Evolutionary conservation across 2,888 invertebrate genomes (phyloP), one percentile per base, ranked within the genome.

Genomic region (Graphium colonna): DNA sequence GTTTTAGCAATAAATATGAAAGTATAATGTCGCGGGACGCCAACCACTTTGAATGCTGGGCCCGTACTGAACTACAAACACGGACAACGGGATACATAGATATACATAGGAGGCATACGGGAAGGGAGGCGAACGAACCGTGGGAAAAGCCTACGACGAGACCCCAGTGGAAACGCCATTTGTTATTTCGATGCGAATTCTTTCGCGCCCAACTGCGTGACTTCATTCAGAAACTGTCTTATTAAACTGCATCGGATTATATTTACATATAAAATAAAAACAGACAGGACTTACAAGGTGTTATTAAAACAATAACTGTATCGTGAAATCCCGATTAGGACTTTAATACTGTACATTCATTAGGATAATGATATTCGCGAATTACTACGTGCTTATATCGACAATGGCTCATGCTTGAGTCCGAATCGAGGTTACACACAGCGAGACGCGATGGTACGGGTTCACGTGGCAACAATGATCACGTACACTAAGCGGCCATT

Each of bases 361-460:
- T 86, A 82, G 79, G 77, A 79, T 84, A 85, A 86, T 86, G 80
- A 82, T 86, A 82, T 86, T 84, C 85, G 82, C 83, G 82, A 85
- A 87, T 83, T 84, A 85, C 84, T 78, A 79, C 70, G 76, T 82
- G 83, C 82, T 83, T 83, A 84, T 85, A 78, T 75, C 82, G 77
- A 86, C 85, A 84, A 84, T 82, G 76, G 75, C 65, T 73, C 73
- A 69, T 73, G 68, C 76, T 75, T 82, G 80, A 84, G 86, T 82
- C 81, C 81, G 79, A 85, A 88, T 81, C 83, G 88, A 85, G 88
- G 88, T 83, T 88, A 84, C 85, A 87, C 84, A 83, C 85, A 79
- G n/a, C n/a, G 73, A 63, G 62, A 61, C 67, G 69, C 18, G 64
- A 65, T 79, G 73, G 74, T 81, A 77, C 72, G 74, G 75, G 75